Evolutionary conservation across 2,797 vertebrate genomes (phyloP), one percentile per base, ranked within the genome.

Genomic region (Lacerta bilineata): DNA sequence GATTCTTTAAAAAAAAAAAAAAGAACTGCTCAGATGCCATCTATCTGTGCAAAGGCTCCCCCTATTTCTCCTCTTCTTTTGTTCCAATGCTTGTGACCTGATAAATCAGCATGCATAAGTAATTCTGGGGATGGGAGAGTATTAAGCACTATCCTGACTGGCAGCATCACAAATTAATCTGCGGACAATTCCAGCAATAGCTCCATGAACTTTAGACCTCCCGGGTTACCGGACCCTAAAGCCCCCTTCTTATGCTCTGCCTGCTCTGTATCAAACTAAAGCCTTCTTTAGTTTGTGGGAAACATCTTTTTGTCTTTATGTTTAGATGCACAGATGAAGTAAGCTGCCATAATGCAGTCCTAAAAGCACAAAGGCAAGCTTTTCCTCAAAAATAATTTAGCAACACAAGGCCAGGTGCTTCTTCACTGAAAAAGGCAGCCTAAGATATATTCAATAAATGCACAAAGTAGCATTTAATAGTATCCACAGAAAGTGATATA

Each of bases 121-220:
- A 93, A 90, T 93, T 95, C 94, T 93, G 76, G 93, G 95, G 95
- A 92, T 93, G 93, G 90, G n/a, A 91, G 91, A 93, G 85, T 95
- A 95, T 96, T 94, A 95, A 93, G 92, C 92, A 84, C 89, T 93
- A 1, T 82, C 87, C 92, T 95, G 93, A 95, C 75, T 92, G 89
- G 85, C 90, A 96, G 94, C 88, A 92, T 66, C 3, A 77, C 76
- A 92, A 93, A 96, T 96, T 96, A 96, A 94, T 89, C 86, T 80
- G 55, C 0, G 84, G 88, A 85, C 83, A 80, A 80, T 92, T 94
- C 29, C 0, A 94, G 71, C 64, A 90, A 77, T 33, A 80, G 88
- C 74, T 94, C 94, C 94, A 95, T 91, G 94, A 76, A 91, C 85
- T 89, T 94, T 91, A 95, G 88, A 83, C 83, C 84, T 88, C 92